Base-by-base conservation (phyloP, 2,888 invertebrate genomes). In the Cremastinae sp. region DNA sequence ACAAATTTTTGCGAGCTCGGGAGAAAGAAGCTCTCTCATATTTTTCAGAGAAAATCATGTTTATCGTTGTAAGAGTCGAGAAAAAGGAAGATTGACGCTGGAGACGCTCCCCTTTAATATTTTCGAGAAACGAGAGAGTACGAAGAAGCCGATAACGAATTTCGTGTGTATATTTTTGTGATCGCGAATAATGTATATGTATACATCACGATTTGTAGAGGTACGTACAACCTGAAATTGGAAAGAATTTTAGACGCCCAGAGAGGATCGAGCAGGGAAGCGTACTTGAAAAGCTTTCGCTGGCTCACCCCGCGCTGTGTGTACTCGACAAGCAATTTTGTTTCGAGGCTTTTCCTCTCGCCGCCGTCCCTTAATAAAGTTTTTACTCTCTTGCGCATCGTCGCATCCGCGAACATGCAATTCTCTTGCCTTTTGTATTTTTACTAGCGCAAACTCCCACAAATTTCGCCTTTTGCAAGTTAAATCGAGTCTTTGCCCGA, bases 251-350 rank as follows among this genome's bases (percentile, higher is more conserved):
- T 22, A 22, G 65, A 43, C 58, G 51, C 28, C 47, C 12, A 14
- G 45, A 28, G n/a, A 28, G 28, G 41, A 58, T 51, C 14, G n/a
- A 22, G 18, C 43, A 20, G 61, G 64, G n/a, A n/a, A n/a, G n/a
- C n/a, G n/a, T n/a, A n/a, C 64, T 51, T 54, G 38, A 65, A 77
- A 74, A 65, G 41, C 61, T 66, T 61, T 58, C 65, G 28, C 28
- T 64, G 62, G 65, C 56, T 74, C 41, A 65, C 58, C 64, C n/a
- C n/a, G n/a, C n/a, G n/a, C n/a, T n/a, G n/a, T n/a, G 54, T 56
- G 47, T 28, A 58, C 68, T 65, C 69, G 69, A 78, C 78, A 73
- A 69, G 69, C 73, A 69, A 76, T 78, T 78, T 76, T 47, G 56
- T 72, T 62, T 65, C 34, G 65, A 36, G 47, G 28, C 5, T 28